Conservation (phyloP, 37 sponge, comb jelly and placozoan genomes). For the Lycopodina hypogea region DNA sequence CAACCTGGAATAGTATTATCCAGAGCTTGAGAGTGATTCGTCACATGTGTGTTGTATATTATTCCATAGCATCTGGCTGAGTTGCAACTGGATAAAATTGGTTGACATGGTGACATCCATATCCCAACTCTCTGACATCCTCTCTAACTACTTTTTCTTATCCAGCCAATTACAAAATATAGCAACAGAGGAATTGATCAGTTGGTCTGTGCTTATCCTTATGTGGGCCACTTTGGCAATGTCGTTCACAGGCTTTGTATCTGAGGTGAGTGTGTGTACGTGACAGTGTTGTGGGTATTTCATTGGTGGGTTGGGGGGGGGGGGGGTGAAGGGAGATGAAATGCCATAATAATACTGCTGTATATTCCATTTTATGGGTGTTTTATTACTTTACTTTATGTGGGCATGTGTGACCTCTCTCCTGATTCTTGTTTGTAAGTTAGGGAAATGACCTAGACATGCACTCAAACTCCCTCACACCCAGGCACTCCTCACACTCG, state of each 20-base stretch:
- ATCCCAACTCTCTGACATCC: background rate
- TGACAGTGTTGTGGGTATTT: background rate
- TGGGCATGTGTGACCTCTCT: no score
- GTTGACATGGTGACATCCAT: background rate
- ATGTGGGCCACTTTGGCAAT: slow-evolving; percentile 7
- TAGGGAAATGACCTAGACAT: no score
- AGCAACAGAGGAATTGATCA: background rate
- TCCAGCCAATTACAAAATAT: background rate
- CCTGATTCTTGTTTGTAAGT: no score
- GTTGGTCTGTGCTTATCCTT: background rate
- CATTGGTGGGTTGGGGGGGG: background rate
- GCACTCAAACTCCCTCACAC: no score
- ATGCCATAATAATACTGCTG: no score
- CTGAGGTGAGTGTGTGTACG: background rate
- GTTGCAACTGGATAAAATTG: slow-evolving; percentile 17
- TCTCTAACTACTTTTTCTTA: background rate
- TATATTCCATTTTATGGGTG: no score
- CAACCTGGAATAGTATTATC: no score
- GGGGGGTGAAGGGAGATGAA: background rate
- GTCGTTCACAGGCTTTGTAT: background rate
- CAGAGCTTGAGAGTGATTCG: no score
- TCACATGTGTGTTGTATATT: background rate
- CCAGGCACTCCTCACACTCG: no score
- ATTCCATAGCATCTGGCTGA: slow-evolving; percentile 4
- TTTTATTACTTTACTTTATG: no score